Conservation (phyloP, 2,888 invertebrate species). For the Campoplex capitator region DNA sequence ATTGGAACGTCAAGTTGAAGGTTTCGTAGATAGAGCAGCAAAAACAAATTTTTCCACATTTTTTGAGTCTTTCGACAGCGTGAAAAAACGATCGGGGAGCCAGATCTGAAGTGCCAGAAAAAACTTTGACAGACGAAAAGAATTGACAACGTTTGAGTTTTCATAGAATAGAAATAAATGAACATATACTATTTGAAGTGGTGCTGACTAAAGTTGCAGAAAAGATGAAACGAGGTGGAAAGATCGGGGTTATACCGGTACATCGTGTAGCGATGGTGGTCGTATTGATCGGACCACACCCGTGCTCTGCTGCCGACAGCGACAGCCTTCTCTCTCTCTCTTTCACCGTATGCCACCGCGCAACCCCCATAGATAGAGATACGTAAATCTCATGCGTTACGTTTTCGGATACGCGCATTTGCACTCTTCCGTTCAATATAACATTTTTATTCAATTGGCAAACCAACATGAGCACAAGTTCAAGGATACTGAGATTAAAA, state of each 20-base stretch:
- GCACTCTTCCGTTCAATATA: background rate
- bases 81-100: too few relatives aligned
- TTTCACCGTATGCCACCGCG: slow-evolving; percentile 20
- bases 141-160: background rate
- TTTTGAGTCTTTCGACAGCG: too few relatives aligned
- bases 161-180: background rate
- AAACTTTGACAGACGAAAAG: too few relatives aligned
- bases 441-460: background rate
- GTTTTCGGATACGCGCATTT: slow-evolving; percentile 33
- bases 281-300: slow-evolving; percentile 84
- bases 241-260: slow-evolving; percentile 53
- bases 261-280: slow-evolving; percentile 79
- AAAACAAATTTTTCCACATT: too few relatives aligned
- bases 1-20: too few relatives aligned
- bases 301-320: slow-evolving; percentile 74
- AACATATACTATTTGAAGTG: background rate
- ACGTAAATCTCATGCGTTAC: slow-evolving; percentile 26
- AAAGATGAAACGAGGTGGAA: slow-evolving; percentile 31
- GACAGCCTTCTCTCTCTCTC: slow-evolving; percentile 58
- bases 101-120: too few relatives aligned
- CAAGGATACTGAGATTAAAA: background rate
- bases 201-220: background rate
- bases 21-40: too few relatives aligned
- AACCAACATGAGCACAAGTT: background rate
- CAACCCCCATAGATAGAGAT: slow-evolving; percentile 45